A percentile compares a stretch with the other conserved stretches of the same genome.
Evolutionary conservation across 2,888 invertebrate genomes (phyloP).

Genomic region (Teinopalpus imperialis): DNA sequence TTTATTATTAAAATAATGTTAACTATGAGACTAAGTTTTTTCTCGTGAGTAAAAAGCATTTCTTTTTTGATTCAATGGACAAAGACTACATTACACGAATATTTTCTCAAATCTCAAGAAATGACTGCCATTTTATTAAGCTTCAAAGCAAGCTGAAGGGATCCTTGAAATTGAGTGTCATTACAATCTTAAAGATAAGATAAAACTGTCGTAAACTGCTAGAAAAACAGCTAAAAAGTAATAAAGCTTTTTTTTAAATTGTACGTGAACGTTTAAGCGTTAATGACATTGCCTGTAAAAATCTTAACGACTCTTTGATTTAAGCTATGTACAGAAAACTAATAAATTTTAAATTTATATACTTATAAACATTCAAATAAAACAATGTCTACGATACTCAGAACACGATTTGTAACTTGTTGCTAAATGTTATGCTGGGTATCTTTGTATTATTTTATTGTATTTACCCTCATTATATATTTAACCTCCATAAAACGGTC

Average conservation of each 20-base stretch:
- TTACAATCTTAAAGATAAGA: conserved; percentile 34
- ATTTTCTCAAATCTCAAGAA: conserved; percentile 32
- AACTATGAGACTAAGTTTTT: no score
- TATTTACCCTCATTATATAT: no score
- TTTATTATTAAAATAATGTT: no score
- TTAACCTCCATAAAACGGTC: no score
- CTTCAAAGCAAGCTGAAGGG: conserved; percentile 24
- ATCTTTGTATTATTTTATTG: no score
- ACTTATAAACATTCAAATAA: no score
- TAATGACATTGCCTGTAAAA: conserved; percentile 12
- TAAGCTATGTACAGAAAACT: no score
- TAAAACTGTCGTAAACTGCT: conserved; percentile 24
- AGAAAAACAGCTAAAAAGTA: conserved; percentile 7
- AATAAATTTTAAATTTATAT: no score
- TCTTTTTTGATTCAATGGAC: background rate
- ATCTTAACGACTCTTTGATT: background rate
- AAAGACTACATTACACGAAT: conserved; percentile 27
- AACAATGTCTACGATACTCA: no score
- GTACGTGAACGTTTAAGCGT: conserved; percentile 15
- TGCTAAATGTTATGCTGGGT: no score
- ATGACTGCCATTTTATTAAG: conserved; percentile 30
- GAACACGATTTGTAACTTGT: no score
- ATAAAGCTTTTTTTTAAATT: conserved; percentile 16
- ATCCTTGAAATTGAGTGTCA: conserved; percentile 31
- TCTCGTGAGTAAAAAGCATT: no score